phyloP scores from a whole-genome alignment of 1,140 invertebrate genomes.

The Apis laboriosa region DNA sequence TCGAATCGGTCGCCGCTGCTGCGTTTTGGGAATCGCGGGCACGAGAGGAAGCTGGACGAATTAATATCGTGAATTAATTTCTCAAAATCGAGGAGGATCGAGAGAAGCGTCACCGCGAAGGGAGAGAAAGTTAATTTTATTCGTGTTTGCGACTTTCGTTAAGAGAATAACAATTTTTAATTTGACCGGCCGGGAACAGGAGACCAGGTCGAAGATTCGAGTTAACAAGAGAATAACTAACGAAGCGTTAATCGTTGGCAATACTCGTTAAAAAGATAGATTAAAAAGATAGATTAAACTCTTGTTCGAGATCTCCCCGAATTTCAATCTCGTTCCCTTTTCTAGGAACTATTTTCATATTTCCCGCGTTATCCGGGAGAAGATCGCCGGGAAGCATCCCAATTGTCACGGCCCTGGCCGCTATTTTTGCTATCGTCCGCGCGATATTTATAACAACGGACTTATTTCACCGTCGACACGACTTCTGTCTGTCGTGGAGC shows the following conservation, averaged over 20 bases:
- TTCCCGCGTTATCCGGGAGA: background rate
- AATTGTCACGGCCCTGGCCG: constrained; percentile 71
- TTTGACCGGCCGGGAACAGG: background rate
- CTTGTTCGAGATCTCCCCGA: too few species aligned
- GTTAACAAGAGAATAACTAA: background rate
- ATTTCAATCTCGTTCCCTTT: background rate
- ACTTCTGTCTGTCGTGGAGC: constrained; percentile 35
- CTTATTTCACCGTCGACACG: constrained; percentile 67
- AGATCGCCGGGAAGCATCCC: constrained; percentile 5
- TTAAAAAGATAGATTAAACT: too few species aligned
- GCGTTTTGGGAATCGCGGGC: constrained; percentile 18
- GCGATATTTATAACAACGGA: constrained; percentile 75
- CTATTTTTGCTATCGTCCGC: constrained; percentile 75
- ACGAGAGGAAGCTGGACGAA: background rate
- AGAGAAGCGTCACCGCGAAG: background rate
- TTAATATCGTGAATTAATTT: constrained; percentile 32
- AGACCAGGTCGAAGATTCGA: background rate
- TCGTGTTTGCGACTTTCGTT: background rate
- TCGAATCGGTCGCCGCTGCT: background rate
- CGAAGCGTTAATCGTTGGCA: background rate
- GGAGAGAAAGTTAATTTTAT: constrained; percentile 23
- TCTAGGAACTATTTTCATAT: background rate
- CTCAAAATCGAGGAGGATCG: background rate
- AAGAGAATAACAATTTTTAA: constrained; percentile 27
- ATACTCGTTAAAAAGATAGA: too few species aligned